These are phyloP conservation scores for Coelinius sp. DNA, from an alignment of 2,888 invertebrate genomes.

Conservation along the genomic window DNA sequence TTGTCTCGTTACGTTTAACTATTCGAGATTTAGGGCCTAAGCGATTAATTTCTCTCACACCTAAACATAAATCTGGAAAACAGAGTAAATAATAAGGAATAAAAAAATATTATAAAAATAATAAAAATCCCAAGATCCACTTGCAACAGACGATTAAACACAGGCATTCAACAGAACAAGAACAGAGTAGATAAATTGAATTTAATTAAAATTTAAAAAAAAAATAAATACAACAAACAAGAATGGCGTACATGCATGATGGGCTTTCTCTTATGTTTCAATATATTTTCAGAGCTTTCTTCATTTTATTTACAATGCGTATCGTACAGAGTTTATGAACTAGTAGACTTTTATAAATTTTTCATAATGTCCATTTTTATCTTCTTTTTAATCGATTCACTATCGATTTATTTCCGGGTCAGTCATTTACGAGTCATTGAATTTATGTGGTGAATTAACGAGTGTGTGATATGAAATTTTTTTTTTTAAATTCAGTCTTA, in stretches of 20 bases:
- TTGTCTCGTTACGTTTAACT: no score
- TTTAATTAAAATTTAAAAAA: slow-evolving; percentile 36
- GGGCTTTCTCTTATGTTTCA: slow-evolving; percentile 41
- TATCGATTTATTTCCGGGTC: neutral
- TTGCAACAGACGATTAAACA: slow-evolving; percentile 55
- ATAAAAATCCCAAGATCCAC: slow-evolving; percentile 67
- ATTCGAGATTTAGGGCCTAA: slow-evolving; percentile 40
- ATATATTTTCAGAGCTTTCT: slow-evolving; percentile 30
- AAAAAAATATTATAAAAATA: slow-evolving; percentile 48
- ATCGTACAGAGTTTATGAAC: slow-evolving; percentile 54
- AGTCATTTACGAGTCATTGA: slow-evolving; percentile 1
- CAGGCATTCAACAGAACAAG: slow-evolving; percentile 23
- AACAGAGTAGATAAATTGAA: slow-evolving; percentile 35
- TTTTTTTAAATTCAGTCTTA: slow-evolving; percentile 22
- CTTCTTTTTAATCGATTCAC: no score
- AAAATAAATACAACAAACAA: slow-evolving; percentile 38
- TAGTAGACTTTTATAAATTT: neutral
- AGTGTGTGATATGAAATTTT: no score
- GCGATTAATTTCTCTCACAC: slow-evolving; percentile 42
- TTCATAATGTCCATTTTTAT: no score
- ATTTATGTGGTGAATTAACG: neutral
- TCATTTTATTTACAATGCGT: slow-evolving; percentile 64
- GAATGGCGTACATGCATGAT: slow-evolving; percentile 63
- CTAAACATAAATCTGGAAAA: slow-evolving; percentile 70
- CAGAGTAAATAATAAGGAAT: slow-evolving; percentile 18